A percentile compares a stretch with the other conserved stretches of the same genome.
phyloP scores from a whole-genome alignment of 1,140 invertebrate genomes.

The Battus philenor region DNA sequence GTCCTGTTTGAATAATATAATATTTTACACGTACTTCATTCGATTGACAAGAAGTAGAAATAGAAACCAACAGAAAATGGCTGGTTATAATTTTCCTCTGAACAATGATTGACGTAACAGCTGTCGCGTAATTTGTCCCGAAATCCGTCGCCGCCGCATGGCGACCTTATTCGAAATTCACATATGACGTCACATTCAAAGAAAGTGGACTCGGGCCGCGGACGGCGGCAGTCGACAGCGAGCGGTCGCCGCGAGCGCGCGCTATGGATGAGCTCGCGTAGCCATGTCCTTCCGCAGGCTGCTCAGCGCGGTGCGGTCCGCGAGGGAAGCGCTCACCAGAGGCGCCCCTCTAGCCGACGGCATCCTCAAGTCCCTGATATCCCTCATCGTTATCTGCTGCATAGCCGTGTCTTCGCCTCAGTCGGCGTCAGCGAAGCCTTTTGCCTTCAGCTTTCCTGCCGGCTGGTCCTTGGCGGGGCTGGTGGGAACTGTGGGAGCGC shows the following conservation, averaged over 20 bases:
- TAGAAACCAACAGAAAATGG: too few relatives aligned
- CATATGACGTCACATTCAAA: constrained; percentile 47
- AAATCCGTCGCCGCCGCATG: not conserved
- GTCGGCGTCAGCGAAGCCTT: constrained; percentile 68
- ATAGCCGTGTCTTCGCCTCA: constrained; percentile 63
- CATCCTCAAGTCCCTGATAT: constrained; percentile 55
- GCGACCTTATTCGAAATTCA: constrained; percentile 33
- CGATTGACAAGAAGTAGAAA: too few relatives aligned
- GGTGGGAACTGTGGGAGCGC: constrained; percentile 49
- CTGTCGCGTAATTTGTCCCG: too few relatives aligned
- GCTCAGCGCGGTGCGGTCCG: constrained; percentile 51
- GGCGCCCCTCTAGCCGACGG: constrained; percentile 52
- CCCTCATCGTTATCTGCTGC: constrained; percentile 56
- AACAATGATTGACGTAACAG: too few relatives aligned
- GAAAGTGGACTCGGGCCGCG: constrained; percentile 37
- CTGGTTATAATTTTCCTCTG: too few relatives aligned
- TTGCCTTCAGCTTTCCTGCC: constrained; percentile 70
- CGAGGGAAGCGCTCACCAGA: constrained; percentile 48
- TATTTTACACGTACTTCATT: too few relatives aligned
- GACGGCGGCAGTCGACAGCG: constrained; percentile 28
- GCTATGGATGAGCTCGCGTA: constrained; percentile 38
- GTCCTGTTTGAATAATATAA: too few relatives aligned
- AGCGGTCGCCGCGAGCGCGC: constrained; percentile 28
- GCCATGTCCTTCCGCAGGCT: constrained; percentile 59
- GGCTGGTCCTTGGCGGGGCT: constrained; percentile 62